Conservation (phyloP, 2,797 vertebrate genomes). For the Sebastes kiyomatsui region DNA sequence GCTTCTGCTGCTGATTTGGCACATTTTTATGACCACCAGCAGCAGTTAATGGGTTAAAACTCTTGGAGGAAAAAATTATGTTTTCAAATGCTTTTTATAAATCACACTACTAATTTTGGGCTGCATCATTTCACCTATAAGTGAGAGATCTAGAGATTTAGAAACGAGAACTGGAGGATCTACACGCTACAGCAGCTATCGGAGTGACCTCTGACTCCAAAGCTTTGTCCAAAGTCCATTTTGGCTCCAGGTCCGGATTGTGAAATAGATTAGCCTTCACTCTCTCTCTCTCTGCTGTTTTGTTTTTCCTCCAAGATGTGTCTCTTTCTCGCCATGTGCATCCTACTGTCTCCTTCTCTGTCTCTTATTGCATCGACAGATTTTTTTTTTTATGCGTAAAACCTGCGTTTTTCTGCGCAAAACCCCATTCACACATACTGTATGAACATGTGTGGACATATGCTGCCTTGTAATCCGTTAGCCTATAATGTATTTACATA, state of each 20-base stretch:
- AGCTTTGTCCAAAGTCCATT: constrained; percentile 70
- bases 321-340: neutral
- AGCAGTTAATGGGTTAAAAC: neutral
- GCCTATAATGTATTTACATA: neutral
- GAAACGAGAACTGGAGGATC: neutral
- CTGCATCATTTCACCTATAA: neutral
- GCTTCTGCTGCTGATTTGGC: neutral
- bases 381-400: neutral
- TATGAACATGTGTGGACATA: too few species aligned
- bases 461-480: neutral
- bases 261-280: constrained; percentile 40
- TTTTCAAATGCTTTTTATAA: constrained; percentile 1
- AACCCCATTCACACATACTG: neutral
- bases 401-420: neutral
- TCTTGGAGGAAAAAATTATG: neutral
- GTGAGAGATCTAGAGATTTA: neutral
- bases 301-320: neutral
- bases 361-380: neutral
- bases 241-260: constrained; percentile 44
- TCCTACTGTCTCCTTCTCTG: neutral
- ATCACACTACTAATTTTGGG: neutral
- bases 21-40: too few species aligned
- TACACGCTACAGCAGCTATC: constrained; percentile 60
- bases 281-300: neutral
- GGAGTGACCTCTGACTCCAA: constrained; percentile 68